Base-by-base conservation (phyloP, 2,797 vertebrate genomes). In the Ispidina picta region DNA sequence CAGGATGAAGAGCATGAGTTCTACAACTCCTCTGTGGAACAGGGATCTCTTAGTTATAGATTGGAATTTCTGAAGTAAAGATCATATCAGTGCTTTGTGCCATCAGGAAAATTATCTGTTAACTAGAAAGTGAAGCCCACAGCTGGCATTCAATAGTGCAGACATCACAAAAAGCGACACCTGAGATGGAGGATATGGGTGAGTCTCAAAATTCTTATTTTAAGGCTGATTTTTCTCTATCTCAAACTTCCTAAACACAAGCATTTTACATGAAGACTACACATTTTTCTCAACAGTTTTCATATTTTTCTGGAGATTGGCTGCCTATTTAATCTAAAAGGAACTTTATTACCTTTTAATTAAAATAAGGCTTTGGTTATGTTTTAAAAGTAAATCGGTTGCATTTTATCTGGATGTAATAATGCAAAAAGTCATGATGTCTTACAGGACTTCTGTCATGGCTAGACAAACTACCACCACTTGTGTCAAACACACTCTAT, bases 401-500 rank as follows among this genome's bases (percentile, higher is more conserved):
- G 2, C 20, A n/a, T 72, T 80, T 69, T 75, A 10, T 73, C 29
- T 70, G 43, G 5, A 20, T 58, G 12, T 23, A 46, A 15, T 10
- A 54, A 62, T 9, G 13, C 12, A 62, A 56, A 51, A 54, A 43
- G 15, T 1, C 39, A 23, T 8, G 17, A 29, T 8, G 87, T 4
- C 5, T 63, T 73, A 21, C 4, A 23, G 44, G 54, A 29, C 11
- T 84, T 55, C 21, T 85, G n/a, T 8, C 1, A 1, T 14, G 33
- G 25, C 10, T 58, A 73, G 33, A 58, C 21, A 43, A 84, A 44
- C n/a, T 46, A 19, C 25, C n/a, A 52, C 35, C 18, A 75, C 11
- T 0, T 4, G 19, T 75, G 48, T 69, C 31, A 63, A 71, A 33
- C 1, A 1, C 2, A 0, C 68, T 51, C 39, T 43, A 1, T 12